Base-by-base conservation (phyloP, 2,888 invertebrate genomes). In the Eurytoma californica region DNA sequence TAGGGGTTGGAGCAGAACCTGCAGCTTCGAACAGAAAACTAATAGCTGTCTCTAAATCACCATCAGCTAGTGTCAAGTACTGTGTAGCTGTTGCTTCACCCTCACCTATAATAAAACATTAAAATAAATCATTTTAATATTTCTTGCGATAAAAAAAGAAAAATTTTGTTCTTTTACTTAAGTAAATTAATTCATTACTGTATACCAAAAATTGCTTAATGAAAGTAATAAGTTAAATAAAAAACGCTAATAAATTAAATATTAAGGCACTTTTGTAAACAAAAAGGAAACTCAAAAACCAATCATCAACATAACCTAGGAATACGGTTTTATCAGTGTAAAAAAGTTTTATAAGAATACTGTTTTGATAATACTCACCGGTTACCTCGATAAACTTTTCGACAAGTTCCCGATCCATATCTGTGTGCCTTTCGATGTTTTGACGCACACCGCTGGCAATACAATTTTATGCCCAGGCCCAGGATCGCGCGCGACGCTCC, bases 361-460 rank as follows among this genome's bases (percentile, higher is more conserved):
- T 18, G 24, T 14, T 55, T 68, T 72, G 18, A 58, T 13, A 12
- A 39, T 13, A 70, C 84, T 82, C 72, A 89, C 90, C 90, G 72
- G 90, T 90, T 49, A 90, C 88, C 83, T 90, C 90, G n/a, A 89
- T 85, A 58, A 90, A 89, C 80, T 90, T 87, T 58, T 89, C 88
- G 7, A 90, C 83, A 18, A 87, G 83, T 78, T 86, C 86, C 51
- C 84, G 88, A 82, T 90, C 88, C 90, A 90, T 90, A 53, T 39
- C 39, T 39, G 39, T 39, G 39, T 9, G 39, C 39, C 39, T 39
- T 39, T 39, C 7, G 9, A 39, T 9, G 39, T 39, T 39, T 9
- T 9, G 39, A 39, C 9, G 9, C 39, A 9, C 39, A 39, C 39
- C 39, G 9, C 39, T 39, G 39, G 39, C 9, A 39, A 39, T 39